Conservation (phyloP, 2,113 vertebrate genomes). For the Colius striatus region DNA sequence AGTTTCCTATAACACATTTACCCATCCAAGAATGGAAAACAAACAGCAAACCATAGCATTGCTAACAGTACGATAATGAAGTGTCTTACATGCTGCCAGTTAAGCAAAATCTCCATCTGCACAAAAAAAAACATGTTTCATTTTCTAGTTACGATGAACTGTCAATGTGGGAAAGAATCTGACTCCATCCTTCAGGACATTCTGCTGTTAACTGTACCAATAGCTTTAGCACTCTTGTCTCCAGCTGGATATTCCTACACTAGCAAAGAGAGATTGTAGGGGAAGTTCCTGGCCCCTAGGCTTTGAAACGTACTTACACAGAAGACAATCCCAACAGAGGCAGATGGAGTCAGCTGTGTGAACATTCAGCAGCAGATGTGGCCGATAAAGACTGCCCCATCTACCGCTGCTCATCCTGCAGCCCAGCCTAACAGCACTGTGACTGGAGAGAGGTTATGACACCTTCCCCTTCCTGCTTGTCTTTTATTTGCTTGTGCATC, state of each 20-base stretch:
- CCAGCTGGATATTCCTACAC: too few relatives aligned
- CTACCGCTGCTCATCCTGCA: rapidly evolving
- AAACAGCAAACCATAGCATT: neutral
- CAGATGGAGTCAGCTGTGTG: neutral
- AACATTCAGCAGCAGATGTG: too few relatives aligned
- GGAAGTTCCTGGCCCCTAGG: neutral
- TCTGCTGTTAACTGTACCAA: neutral
- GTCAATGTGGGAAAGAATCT: neutral
- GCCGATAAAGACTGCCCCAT: neutral
- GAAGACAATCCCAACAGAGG: too few relatives aligned
- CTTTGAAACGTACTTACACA: rapidly evolving
- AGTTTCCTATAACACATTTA: neutral
- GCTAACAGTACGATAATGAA: neutral
- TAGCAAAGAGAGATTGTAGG: neutral
- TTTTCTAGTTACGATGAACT: neutral
- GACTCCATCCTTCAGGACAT: neutral
- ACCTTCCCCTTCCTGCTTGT: too few relatives aligned
- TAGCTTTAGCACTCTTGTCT: neutral
- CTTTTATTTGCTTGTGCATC: neutral
- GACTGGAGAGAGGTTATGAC: rapidly evolving
- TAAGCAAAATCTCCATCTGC: neutral
- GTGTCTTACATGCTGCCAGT: neutral
- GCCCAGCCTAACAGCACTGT: rapidly evolving
- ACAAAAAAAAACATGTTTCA: neutral
- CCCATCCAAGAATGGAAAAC: neutral